Evolutionary conservation across 2,797 vertebrate genomes (phyloP), one percentile per base, ranked within the genome.

Genomic region (Tiaroga cobitis): DNA sequence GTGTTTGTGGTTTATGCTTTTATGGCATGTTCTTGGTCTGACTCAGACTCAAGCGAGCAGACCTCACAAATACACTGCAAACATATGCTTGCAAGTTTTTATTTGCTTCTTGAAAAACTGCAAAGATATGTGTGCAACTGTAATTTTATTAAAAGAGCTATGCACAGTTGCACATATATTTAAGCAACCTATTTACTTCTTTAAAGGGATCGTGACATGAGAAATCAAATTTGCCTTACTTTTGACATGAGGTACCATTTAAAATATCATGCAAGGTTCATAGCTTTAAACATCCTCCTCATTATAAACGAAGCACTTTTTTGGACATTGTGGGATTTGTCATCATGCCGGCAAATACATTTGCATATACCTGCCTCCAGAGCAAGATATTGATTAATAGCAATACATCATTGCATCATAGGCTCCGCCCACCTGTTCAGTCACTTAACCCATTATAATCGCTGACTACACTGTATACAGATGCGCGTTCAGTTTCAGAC

Each of bases 1-100:
- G 82, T 84, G 61, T 80, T 19, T 70, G 37, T 81, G 77, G 61
- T 77, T 65, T 76, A 8, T 51, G 41, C 39, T 79, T 51, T 78
- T 29, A 29, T 67, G 82, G 24, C 65, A 26, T 56, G 6, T 43
- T 34, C 11, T 61, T 15, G n/a, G 68, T 54, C 29, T 81, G 21
- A 24, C 11, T 68, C 18, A 2, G n/a, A 43, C 43, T 82, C 11
- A 63, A 46, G 37, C 11, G 59, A 9, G 6, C 51, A 59, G 69
- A 61, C 15, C 37, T 37, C 34, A 61, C 19, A 8, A 32, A 26
- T 26, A 9, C 41, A 37, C 21, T 56, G 65, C 51, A 56, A 29
- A 59, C 34, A 21, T 37, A 2, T 54, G 15, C 61, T 51, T 37
- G 29, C 41, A n/a, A 15, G 24, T 26, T 81, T 54, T 39, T 37